Conservation (phyloP, 2,888 invertebrate genomes). For the Caenorhabditis zanzibari region DNA sequence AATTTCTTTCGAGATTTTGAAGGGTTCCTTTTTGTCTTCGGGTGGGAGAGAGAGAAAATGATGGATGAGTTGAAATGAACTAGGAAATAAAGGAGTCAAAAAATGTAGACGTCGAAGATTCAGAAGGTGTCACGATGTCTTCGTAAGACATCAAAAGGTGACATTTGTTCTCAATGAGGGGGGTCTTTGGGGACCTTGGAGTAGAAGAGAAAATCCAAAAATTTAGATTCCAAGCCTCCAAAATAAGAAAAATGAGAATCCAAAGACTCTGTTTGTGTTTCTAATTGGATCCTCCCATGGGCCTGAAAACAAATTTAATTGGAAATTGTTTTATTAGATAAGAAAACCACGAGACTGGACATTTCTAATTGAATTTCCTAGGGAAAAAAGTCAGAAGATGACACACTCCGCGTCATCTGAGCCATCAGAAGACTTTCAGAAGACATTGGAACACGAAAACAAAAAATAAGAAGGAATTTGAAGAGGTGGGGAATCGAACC, state of each 20-base stretch:
- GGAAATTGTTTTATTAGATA: conserved; percentile 19
- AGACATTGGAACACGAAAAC: conserved; percentile 15
- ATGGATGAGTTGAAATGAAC: conserved; percentile 5
- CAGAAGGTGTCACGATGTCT: conserved; percentile 11
- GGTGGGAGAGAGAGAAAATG: too few relatives aligned
- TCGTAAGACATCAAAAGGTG: not conserved
- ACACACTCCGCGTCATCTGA: not conserved
- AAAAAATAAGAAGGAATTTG: not conserved
- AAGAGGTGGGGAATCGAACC: not conserved
- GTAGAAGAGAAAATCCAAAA: not conserved
- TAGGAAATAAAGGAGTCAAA: not conserved
- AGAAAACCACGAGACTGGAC: not conserved
- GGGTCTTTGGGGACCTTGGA: too few relatives aligned
- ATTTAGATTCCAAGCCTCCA: not conserved
- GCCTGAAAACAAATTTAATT: not conserved
- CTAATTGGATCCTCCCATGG: conserved; percentile 19
- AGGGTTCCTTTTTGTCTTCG: too few relatives aligned
- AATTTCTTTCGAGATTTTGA: not conserved
- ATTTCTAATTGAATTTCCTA: not conserved
- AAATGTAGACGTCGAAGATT: not conserved
- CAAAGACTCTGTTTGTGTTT: conserved; percentile 16
- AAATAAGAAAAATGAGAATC: not conserved
- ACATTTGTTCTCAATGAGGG: not conserved
- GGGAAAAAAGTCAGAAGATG: not conserved
- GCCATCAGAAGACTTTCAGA: too few relatives aligned